Percentiles rank a stretch among this genome's conserved stretches.
These are phyloP conservation scores for Pseudococcus longispinus DNA, from an alignment of 2,888 invertebrate species.

Conservation along the genomic window DNA sequence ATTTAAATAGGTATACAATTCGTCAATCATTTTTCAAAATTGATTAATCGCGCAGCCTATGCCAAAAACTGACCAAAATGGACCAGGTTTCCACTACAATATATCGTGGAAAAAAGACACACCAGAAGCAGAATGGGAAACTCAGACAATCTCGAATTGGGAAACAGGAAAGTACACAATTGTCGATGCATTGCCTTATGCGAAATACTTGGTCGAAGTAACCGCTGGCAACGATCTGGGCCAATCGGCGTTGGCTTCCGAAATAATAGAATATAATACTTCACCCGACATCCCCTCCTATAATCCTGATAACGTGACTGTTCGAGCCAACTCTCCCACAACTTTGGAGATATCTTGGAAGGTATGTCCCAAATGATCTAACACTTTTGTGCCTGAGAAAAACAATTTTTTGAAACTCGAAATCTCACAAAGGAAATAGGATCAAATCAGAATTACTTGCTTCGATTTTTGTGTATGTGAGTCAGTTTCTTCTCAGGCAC, in stretches of 20 bases:
- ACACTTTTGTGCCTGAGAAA: no score
- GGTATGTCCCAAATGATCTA: slow-evolving; percentile 65
- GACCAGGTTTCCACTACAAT: background rate
- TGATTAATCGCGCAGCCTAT: slow-evolving; percentile 69
- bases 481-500: no score
- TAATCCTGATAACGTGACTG: slow-evolving; percentile 92
- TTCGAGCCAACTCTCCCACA: slow-evolving; percentile 79
- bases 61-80: background rate
- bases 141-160: background rate
- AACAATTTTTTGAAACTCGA: no score
- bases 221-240: background rate
- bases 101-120: background rate
- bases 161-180: background rate
- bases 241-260: background rate
- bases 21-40: slow-evolving; percentile 70
- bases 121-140: background rate
- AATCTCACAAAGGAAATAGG: no score
- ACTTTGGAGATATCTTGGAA: slow-evolving; percentile 96
- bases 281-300: slow-evolving; percentile 86
- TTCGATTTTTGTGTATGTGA: no score
- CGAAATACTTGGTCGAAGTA: background rate
- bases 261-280: slow-evolving; percentile 64
- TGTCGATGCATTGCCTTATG: background rate
- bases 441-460: no score
- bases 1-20: no score